phyloP scores from a whole-genome alignment of 1,140 invertebrate species.

The Monomorium pharaonis region DNA sequence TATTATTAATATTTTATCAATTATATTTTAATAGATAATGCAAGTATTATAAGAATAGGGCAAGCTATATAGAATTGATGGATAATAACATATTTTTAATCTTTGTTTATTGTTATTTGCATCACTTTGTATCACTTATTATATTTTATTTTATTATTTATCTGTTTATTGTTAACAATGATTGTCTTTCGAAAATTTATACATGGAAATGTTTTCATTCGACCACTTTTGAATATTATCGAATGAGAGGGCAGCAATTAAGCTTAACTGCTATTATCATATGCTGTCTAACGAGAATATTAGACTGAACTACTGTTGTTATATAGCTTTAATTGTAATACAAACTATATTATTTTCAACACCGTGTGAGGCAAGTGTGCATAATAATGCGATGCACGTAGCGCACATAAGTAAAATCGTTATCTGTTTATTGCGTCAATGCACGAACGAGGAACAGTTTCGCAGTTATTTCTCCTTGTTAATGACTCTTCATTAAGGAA shows the following conservation, averaged over 20 bases:
- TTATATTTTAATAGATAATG: too few relatives aligned
- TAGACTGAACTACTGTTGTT: background rate
- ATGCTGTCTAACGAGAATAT: background rate
- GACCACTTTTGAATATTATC: background rate
- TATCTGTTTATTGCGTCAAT: conserved; percentile 47
- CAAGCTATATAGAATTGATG: too few relatives aligned
- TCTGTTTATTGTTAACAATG: background rate
- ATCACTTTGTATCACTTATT: background rate
- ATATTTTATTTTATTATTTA: background rate
- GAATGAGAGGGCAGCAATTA: background rate
- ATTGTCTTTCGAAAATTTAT: background rate
- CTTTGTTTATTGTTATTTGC: background rate
- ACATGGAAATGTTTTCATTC: background rate
- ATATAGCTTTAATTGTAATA: background rate
- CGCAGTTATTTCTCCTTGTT: conserved; percentile 18
- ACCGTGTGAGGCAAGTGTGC: background rate
- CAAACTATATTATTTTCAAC: background rate
- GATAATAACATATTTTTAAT: background rate
- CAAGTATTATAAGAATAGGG: too few relatives aligned
- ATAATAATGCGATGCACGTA: conserved; percentile 27
- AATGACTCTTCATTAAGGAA: conserved; percentile 12
- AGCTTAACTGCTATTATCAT: background rate
- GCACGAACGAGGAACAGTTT: conserved; percentile 16
- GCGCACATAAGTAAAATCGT: conserved; percentile 20
- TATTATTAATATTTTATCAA: background rate